Evolutionary conservation across 2,797 vertebrate species (phyloP), one percentile per base, ranked within the genome.

Genomic region (Orestias chungarensis): DNA sequence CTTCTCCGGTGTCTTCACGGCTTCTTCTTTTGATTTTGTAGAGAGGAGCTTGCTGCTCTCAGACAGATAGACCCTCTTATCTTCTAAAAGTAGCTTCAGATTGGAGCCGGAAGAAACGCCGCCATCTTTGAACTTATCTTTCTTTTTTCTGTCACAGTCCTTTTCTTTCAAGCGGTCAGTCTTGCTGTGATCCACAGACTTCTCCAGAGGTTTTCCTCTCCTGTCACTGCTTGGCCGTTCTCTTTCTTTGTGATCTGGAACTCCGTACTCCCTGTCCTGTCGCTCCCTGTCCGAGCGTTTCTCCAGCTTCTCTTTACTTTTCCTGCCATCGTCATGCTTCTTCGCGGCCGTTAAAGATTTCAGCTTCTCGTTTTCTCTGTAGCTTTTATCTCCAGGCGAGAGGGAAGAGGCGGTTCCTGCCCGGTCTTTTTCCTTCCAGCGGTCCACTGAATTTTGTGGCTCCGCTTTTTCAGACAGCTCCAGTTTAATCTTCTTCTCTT

Each of bases 291-390:
- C 97, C 43, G 94, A 90, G 69, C 95, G 97, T 80, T 96, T 97
- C 62, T 99, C 97, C 6, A 86, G 31, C 90, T 95, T 98, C 55
- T 99, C 97, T 91, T 96, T 98, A 83, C 73, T 95, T 91, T 96
- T 98, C 84, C 96, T 96, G 91, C 93, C 91, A 38, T 99, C 98
- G 42, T 99, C 98, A 7, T 92, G 75, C 90, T 96, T 99, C 91
- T 95, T 98, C 72, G 94, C 65, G 57, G 87, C 20, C 59, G 91
- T 80, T 38, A 85, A 75, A 64, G 79, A 95, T 92, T 96, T 98
- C 40, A 95, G 83, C 87, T 96, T 99, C 65, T 99, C 98, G 3
- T 91, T 94, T 80, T 99, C 98, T 92, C 95, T 97, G 92, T 96
- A 95, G 80, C 90, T 94, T 87, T 95, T 98, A 86, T 99, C 97